Base-by-base conservation (phyloP, 1,140 invertebrate species). In the Sweltsa coloradensis region DNA sequence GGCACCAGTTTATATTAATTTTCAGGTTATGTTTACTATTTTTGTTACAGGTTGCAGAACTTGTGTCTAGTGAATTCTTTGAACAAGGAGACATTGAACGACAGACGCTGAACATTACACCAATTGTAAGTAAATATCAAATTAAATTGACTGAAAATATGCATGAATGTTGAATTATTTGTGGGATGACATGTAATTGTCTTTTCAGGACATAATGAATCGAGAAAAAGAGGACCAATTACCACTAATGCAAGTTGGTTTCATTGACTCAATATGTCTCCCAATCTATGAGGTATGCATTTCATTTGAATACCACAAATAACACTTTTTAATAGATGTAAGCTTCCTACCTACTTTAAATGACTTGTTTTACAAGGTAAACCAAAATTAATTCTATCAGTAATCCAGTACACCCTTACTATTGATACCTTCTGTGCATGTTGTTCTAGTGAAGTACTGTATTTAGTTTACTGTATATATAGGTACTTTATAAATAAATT, bases 61-160 rank as follows among this genome's bases (percentile, higher is more conserved):
- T 96, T 37, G 91, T 97, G 13, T 89, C 89, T 31, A 85, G 83
- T 50, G 92, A 97, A 68, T 97, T 97, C 72, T 97, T 96, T 69
- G 80, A 94, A 53, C 92, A 96, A 67, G 92, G 93, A 22, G 92
- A 96, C 62, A 80, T 92, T 53, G 89, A 93, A 69, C 76, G 86
- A 55, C 75, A 84, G 59, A 78, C 89, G 66, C 68, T 93, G 18
- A 85, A 89, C 45, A 79, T 91, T 42, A 84, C 83, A 49, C 89
- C 89, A 16, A 89, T 89, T 61, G 88, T 90, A 69, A 78, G 78
- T 73, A 47, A 6, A 41, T 37, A 27, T 51, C 9, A 18, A 13
- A 9, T 19, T 43, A 24, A 5, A 18, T n/a, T 34, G 4, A 7
- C 3, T 5, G 1, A 5, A 7, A 16, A 5, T 34, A 34, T 5